Evolutionary conservation across 2,888 invertebrate genomes (phyloP).

Genomic region (Drosophila parthenogenetica): DNA sequence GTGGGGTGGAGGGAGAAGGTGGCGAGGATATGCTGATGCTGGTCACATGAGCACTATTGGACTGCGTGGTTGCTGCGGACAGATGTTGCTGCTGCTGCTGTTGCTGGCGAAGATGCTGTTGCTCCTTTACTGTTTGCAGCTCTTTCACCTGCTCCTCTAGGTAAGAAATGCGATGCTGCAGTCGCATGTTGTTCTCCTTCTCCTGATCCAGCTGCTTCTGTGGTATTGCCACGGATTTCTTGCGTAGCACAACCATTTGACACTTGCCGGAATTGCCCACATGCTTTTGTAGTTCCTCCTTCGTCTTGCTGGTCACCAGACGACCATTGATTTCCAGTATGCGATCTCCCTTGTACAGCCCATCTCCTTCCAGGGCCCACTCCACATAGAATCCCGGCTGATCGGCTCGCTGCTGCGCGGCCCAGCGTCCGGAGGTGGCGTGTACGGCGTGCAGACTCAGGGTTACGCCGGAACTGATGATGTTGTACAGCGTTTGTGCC

Average conservation of each 20-base stretch:
- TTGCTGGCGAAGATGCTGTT: slow-evolving; percentile 46
- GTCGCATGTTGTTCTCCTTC: slow-evolving; percentile 92
- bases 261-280: slow-evolving; percentile 85
- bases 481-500: slow-evolving; percentile 86
- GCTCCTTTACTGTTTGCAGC: slow-evolving; percentile 85
- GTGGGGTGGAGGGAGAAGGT: slow-evolving; percentile 86
- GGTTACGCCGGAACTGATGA: slow-evolving; percentile 85
- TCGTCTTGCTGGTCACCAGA: slow-evolving; percentile 88
- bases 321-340: slow-evolving; percentile 93
- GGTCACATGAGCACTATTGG: slow-evolving; percentile 87
- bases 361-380: slow-evolving; percentile 92
- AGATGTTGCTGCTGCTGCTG: slow-evolving; percentile 31
- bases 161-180: slow-evolving; percentile 95
- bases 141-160: slow-evolving; percentile 94
- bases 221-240: slow-evolving; percentile 80
- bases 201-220: slow-evolving; percentile 84
- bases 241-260: slow-evolving; percentile 84
- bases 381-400: slow-evolving; percentile 90
- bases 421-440: slow-evolving; percentile 89
- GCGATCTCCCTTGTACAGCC: slow-evolving; percentile 90
- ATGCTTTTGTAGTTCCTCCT: slow-evolving; percentile 90
- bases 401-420: slow-evolving; percentile 89
- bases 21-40: slow-evolving; percentile 90
- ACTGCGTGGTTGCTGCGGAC: slow-evolving; percentile 40
- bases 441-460: slow-evolving; percentile 89